A percentile compares a stretch with the other conserved stretches of the same genome.
These are phyloP conservation scores for Protonemura montana DNA, from an alignment of 2,888 invertebrate genomes.

Conservation along the genomic window DNA sequence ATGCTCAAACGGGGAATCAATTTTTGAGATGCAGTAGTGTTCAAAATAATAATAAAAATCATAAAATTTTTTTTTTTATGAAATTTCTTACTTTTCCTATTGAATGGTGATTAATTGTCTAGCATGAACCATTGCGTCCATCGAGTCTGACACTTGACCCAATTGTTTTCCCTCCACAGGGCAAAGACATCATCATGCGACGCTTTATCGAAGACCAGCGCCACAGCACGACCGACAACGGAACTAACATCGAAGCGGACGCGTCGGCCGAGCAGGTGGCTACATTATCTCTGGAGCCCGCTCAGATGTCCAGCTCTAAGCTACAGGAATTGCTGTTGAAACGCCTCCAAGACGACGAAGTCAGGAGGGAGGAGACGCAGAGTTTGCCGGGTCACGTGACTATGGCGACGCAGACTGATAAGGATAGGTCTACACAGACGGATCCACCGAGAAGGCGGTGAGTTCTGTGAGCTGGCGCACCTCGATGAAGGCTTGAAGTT, in stretches of 20 bases:
- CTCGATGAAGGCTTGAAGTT: no score
- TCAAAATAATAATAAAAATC: no score
- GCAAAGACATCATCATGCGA: conserved; percentile 84
- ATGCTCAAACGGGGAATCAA: no score
- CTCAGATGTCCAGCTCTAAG: conserved; percentile 21
- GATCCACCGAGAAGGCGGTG: conserved; percentile 60
- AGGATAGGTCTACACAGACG: conserved; percentile 83
- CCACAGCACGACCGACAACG: conserved; percentile 34
- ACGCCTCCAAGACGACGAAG: conserved; percentile 46
- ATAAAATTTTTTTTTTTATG: no score
- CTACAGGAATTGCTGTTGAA: conserved; percentile 46
- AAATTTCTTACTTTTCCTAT: no score
- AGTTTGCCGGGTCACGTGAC: conserved; percentile 74
- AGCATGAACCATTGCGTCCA: no score
- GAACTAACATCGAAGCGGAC: background rate
- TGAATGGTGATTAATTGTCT: no score
- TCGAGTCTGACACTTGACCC: no score
- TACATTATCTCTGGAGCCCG: conserved; percentile 18
- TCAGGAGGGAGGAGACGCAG: conserved; percentile 71
- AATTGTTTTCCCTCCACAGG: conserved; percentile 55
- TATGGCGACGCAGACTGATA: conserved; percentile 81
- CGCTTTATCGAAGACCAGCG: conserved; percentile 81
- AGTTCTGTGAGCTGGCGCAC: conserved; percentile 7
- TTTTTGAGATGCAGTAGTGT: no score
- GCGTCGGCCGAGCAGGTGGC: conserved; percentile 10